phyloP scores from a whole-genome alignment of 2,888 invertebrate species.

The Tinea semifulvella region DNA sequence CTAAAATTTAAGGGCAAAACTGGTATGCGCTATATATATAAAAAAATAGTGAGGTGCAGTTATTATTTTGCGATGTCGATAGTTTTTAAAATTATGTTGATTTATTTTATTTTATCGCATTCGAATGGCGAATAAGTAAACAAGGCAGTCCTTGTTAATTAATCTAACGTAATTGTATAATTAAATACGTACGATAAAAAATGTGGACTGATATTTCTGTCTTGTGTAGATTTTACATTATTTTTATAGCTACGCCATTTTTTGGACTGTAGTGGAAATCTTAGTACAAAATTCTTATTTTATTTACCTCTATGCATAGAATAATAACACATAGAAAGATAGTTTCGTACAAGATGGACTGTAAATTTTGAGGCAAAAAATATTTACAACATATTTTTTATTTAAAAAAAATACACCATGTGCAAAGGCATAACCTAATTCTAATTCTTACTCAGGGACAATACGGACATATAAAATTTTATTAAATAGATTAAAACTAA shows the following conservation, averaged over 20 bases:
- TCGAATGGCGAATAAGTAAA: too few relatives aligned
- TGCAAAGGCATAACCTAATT: too few relatives aligned
- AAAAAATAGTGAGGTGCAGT: slow-evolving; percentile 3
- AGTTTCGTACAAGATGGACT: too few relatives aligned
- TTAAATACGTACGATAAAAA: not conserved
- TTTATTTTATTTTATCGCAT: slow-evolving; percentile 10
- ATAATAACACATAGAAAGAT: too few relatives aligned
- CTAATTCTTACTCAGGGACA: too few relatives aligned
- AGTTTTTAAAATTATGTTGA: not conserved
- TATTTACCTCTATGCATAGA: too few relatives aligned
- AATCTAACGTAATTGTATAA: slow-evolving; percentile 6
- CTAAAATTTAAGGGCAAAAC: slow-evolving; percentile 4
- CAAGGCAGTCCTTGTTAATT: slow-evolving; percentile 3
- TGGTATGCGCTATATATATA: slow-evolving; percentile 2
- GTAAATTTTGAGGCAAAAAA: too few relatives aligned
- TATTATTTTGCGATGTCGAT: slow-evolving; percentile 1
- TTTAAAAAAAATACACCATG: too few relatives aligned
- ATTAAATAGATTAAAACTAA: too few relatives aligned
- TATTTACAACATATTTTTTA: too few relatives aligned
- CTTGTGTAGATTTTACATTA: slow-evolving; percentile 1
- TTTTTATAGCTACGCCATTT: slow-evolving; percentile 4
- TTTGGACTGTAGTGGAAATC: not conserved
- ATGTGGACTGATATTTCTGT: slow-evolving; percentile 6
- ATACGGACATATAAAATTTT: too few relatives aligned
- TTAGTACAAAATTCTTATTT: not conserved